Evolutionary conservation across 2,888 invertebrate species (phyloP), one percentile per base, ranked within the genome.

Genomic region (Apodemia duryi): DNA sequence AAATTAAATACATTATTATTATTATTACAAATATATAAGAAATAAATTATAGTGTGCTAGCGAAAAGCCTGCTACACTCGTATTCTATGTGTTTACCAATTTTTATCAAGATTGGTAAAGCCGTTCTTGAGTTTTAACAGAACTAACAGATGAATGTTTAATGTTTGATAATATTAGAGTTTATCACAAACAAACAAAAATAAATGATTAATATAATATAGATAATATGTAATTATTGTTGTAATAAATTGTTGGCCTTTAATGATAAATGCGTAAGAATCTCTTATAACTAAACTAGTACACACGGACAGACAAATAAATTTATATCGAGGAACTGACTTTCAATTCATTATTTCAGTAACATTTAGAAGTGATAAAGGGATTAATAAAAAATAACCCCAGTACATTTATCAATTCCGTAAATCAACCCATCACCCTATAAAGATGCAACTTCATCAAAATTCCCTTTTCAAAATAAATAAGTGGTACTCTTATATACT

Each of bases 401-500:
- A 63, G 63, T 35, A 66, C 10, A 54, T 54, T 54, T 62, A 65
- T 69, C 69, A 69, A 69, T 69, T 69, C 69, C 69, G 62, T 66
- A 66, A 67, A 64, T 57, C 54, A 65, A 65, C 38, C 51, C 21
- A 21, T 67, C 64, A 65, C 63, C 62, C 65, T 68, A 68, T 41
- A 49, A 68, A 64, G 32, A 61, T 63, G 66, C 62, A 64, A 66
- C 63, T 63, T 65, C 67, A 70, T 78, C 69, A 73, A 78, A 75
- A 72, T 68, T 73, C 73, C 76, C 71, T 66, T 82, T 78, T 78
- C 57, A 57, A 86, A 72, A 85, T 85, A 87, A 85, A 86, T 84
- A 83, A 82, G 77, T 78, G 78, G 80, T 86, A 86, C 82, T 81
- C 88, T 88, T 88, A 87, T 67, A 83, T 72, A 71, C 84, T 86